Conservation (phyloP, 2,113 vertebrate genomes). For the Colinus virginianus region DNA sequence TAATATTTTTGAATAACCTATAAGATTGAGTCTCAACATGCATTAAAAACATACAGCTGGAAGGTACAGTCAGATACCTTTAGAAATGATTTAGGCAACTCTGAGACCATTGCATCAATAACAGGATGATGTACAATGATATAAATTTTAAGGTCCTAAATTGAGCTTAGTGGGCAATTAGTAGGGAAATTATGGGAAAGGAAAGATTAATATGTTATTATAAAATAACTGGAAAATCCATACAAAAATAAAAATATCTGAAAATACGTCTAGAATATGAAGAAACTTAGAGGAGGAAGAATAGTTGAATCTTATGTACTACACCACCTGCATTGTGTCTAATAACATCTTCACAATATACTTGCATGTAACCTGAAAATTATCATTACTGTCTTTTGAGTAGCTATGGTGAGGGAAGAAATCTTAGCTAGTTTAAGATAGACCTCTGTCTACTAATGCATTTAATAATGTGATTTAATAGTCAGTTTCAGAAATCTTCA, state of each 20-base stretch:
- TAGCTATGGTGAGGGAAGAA: fast-evolving
- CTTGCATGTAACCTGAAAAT: not conserved
- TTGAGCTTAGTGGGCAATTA: not conserved
- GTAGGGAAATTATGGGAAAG: not conserved
- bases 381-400: not conserved
- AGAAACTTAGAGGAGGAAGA: not conserved
- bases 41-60: not conserved
- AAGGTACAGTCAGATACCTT: not conserved
- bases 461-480: not conserved
- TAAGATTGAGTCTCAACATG: not conserved
- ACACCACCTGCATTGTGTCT: not conserved
- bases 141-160: not conserved
- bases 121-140: not conserved
- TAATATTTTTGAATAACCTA: not conserved
- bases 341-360: not conserved
- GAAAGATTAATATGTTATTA: not conserved
- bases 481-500: not conserved
- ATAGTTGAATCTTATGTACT: not conserved
- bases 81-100: not conserved
- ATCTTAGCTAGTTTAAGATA: not conserved
- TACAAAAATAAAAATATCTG: not conserved
- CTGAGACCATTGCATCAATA: not conserved
- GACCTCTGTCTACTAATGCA: not conserved
- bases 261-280: not conserved
- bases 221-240: not conserved